Percentiles rank a stretch among this genome's conserved stretches.
Evolutionary conservation across 2,888 invertebrate genomes (phyloP).

Genomic region (Pemphredon lugubris): DNA sequence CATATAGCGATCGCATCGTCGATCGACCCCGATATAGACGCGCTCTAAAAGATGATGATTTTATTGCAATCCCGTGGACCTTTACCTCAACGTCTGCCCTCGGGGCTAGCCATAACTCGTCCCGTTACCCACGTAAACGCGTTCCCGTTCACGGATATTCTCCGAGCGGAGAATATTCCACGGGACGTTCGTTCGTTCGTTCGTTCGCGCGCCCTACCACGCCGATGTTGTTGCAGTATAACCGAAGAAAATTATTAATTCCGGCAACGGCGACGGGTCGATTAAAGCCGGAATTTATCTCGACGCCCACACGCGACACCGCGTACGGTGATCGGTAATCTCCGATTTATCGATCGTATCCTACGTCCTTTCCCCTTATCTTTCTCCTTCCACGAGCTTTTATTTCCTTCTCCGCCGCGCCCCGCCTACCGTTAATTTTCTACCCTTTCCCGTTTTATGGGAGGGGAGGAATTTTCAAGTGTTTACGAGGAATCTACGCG

Average conservation of each 20-base stretch:
- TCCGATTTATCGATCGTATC: slow-evolving; percentile 60
- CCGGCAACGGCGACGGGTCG: slow-evolving; percentile 53
- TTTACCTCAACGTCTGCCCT: not conserved
- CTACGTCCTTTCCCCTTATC: slow-evolving; percentile 16
- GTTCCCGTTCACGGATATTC: not conserved
- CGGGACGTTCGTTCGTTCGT: slow-evolving; percentile 37
- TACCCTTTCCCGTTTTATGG: not conserved
- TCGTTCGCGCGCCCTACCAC: slow-evolving; percentile 7
- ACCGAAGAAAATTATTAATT: slow-evolving; percentile 62
- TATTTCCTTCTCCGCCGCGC: slow-evolving; percentile 4
- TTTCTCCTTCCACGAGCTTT: slow-evolving; percentile 11
- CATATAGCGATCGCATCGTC: too few relatives aligned
- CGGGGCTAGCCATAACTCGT: slow-evolving; percentile 25
- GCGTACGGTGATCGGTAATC: slow-evolving; percentile 63
- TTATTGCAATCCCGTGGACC: slow-evolving; percentile 3
- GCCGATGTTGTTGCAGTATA: slow-evolving; percentile 25
- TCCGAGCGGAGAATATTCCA: slow-evolving; percentile 2
- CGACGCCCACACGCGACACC: slow-evolving; percentile 60
- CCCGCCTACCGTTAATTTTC: not conserved
- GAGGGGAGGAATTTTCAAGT: not conserved
- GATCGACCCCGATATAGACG: not conserved
- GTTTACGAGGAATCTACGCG: too few relatives aligned
- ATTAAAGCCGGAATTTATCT: slow-evolving; percentile 63
- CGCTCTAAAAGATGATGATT: not conserved
- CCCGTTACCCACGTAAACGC: slow-evolving; percentile 7